phyloP scores from a whole-genome alignment of 2,888 invertebrate species.

The Ethmia dodecea region DNA sequence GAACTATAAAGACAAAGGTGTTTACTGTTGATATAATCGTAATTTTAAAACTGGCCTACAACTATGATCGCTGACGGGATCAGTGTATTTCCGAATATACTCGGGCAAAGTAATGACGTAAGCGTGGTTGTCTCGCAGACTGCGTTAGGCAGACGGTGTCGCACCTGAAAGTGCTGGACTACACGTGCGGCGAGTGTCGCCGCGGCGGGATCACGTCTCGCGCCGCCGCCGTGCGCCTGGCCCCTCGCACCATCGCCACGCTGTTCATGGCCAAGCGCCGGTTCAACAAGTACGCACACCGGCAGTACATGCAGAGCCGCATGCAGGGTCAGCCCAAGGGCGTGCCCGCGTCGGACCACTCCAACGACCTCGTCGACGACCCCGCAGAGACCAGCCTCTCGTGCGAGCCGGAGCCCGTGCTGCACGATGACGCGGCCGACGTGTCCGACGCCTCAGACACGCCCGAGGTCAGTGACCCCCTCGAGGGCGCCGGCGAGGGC shows the following conservation, averaged over 20 bases:
- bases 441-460: constrained; percentile 16
- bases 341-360: constrained; percentile 4
- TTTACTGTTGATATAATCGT: too few relatives aligned
- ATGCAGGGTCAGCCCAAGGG: constrained; percentile 17
- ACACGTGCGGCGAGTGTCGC: constrained; percentile 70
- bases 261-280: constrained; percentile 75
- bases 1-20: too few relatives aligned
- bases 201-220: constrained; percentile 72
- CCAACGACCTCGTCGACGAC: constrained; percentile 16
- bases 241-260: constrained; percentile 71
- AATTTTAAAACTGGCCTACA: too few relatives aligned
- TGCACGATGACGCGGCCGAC: constrained; percentile 14
- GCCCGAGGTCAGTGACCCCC: constrained; percentile 14
- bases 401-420: constrained; percentile 16
- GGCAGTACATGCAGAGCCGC: constrained; percentile 60
- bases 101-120: too few relatives aligned
- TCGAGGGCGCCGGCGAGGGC: constrained; percentile 16
- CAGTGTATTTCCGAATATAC: too few relatives aligned
- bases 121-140: constrained; percentile 38
- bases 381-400: constrained; percentile 9
- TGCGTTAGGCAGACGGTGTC: constrained; percentile 68
- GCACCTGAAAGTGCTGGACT: constrained; percentile 62
- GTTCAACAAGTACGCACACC: constrained; percentile 75
- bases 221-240: constrained; percentile 66
- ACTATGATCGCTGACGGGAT: too few relatives aligned